Base-by-base conservation (phyloP, 23 tunicate species). In the Halocynthia roretzi region DNA sequence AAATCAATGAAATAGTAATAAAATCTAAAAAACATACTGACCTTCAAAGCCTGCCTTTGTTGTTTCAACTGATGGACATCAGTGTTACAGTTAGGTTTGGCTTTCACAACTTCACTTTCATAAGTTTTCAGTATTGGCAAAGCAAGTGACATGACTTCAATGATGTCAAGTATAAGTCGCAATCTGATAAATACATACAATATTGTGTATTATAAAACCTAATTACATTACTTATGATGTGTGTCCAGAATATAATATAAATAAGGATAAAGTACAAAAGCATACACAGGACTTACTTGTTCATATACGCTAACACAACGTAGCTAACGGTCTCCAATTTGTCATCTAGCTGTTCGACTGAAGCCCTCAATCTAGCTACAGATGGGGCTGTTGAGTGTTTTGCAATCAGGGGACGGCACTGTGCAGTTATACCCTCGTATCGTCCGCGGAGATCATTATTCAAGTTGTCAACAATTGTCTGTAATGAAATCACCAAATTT, bases 61-160 rank as follows among this genome's bases (percentile, higher is more conserved):
- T 80, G 70, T 21, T 51, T 61, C 56, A 85, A 67, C 20, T 61
- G 70, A 8, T 14, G 74, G 6, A 82, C 50, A 55, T 49, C 10
- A 19, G 67, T 67, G 19, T 75, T 57, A 7, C 65, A 81, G 53
- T 68, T 62, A 50, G 81, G 68, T 52, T 76, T 76, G 11, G 54
- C 52, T 76, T 76, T 83, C 40, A 68, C 72, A 10, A 64, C 78
- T 53, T 83, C 87, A 10, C 56, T 68, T 65, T 83, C 82, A 6
- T 83, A 83, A 54, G 48, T 48, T 40, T 83, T 83, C 81, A 83
- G 66, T 22, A 53, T 75, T 21, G 81, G 75, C 20, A 15, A 52
- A 10, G 60, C 87, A 15, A 72, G 53, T 8, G 67, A 44, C 9
- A 77, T 53, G 40, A 51, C 56, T 61, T 67, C 80, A 62, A 83